phyloP scores from a whole-genome alignment of 2,888 invertebrate genomes.

The Emmelina monodactyla region DNA sequence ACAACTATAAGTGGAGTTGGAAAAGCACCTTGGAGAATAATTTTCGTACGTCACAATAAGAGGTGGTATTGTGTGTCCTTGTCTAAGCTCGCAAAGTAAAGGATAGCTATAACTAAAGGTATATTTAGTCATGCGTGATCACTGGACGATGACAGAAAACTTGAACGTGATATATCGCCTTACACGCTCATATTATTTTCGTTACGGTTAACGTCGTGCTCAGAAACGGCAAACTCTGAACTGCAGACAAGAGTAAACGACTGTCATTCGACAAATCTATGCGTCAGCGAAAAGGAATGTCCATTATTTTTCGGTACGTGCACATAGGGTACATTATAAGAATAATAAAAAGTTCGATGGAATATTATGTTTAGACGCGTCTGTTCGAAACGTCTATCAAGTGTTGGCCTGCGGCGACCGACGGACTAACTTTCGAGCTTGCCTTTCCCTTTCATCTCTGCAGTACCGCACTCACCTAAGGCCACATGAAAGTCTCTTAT shows the following conservation, averaged over 20 bases:
- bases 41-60: too few species aligned
- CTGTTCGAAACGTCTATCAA: conserved; percentile 20
- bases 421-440: conserved; percentile 30
- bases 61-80: too few species aligned
- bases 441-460: conserved; percentile 39
- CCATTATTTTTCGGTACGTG: conserved; percentile 5
- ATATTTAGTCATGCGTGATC: background rate
- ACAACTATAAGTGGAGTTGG: too few species aligned
- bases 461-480: conserved; percentile 7
- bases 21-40: too few species aligned
- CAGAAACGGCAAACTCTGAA: too few species aligned
- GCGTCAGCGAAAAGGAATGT: background rate
- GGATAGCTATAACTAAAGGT: too few species aligned
- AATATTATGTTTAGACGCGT: conserved; percentile 19
- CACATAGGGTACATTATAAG: background rate
- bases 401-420: conserved; percentile 16
- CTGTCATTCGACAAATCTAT: background rate
- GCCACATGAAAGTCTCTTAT: background rate
- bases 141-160: conserved; percentile 11
- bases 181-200: conserved; percentile 4
- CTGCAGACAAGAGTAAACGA: background rate
- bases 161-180: conserved; percentile 13
- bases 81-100: too few species aligned
- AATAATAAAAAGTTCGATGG: background rate
- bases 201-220: background rate